Conservation (phyloP, 1,140 invertebrate species). For the Hylyphantes graminicola region DNA sequence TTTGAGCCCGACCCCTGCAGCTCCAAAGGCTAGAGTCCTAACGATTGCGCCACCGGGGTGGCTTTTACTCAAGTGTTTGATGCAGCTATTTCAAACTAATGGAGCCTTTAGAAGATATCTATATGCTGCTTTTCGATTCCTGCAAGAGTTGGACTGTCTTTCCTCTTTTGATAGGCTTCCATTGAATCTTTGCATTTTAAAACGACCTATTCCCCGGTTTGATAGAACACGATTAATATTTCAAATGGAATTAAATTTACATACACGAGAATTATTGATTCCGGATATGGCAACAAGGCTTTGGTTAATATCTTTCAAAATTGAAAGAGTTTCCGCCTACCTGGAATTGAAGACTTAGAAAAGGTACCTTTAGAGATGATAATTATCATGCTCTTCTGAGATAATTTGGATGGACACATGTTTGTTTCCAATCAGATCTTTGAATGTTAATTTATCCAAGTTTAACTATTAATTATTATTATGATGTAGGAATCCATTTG, state of each 20-base stretch:
- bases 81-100: no score
- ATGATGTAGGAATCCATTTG: no score
- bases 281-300: slow-evolving; percentile 8
- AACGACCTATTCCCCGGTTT: slow-evolving; percentile 42
- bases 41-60: no score
- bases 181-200: slow-evolving; percentile 59
- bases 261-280: slow-evolving; percentile 56
- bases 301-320: slow-evolving; percentile 52
- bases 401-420: no score
- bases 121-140: slow-evolving; percentile 39
- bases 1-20: no score
- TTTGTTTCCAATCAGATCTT: no score
- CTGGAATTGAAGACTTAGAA: slow-evolving; percentile 7
- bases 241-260: slow-evolving; percentile 56
- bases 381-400: no score
- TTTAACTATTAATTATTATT: no score
- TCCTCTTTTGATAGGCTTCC: neutral
- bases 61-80: no score
- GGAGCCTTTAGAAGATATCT: neutral
- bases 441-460: no score
- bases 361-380: slow-evolving; percentile 20
- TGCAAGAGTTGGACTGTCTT: slow-evolving; percentile 11
- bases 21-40: no score
- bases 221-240: slow-evolving; percentile 59
- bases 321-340: slow-evolving; percentile 30